These are phyloP conservation scores for Mesoligia furuncula DNA, from an alignment of 2,888 invertebrate genomes.

Conservation along the genomic window DNA sequence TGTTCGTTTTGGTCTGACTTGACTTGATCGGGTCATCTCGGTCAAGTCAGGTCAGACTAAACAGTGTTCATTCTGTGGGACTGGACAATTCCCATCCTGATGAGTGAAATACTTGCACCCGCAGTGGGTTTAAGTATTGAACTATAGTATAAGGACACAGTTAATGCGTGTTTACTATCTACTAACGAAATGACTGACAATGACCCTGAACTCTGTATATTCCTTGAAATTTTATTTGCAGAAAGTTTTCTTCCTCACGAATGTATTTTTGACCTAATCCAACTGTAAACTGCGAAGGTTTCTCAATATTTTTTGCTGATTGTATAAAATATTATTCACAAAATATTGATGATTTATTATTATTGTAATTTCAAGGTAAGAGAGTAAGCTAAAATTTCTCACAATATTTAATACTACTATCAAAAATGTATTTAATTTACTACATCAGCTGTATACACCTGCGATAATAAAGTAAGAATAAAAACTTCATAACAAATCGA, in stretches of 20 bases:
- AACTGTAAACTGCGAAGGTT: constrained; percentile 5
- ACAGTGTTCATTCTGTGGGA: constrained; percentile 13
- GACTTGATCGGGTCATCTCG: neutral
- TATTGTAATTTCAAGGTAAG: constrained; percentile 35
- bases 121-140: neutral
- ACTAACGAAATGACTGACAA: constrained; percentile 22
- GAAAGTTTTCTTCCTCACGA: constrained; percentile 20
- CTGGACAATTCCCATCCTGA: constrained; percentile 24
- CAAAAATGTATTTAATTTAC: constrained; percentile 29
- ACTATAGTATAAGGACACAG: neutral
- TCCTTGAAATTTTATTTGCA: constrained; percentile 44
- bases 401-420: constrained; percentile 16
- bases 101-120: neutral
- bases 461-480: constrained; percentile 65
- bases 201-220: constrained; percentile 16
- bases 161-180: constrained; percentile 12
- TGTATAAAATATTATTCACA: constrained; percentile 25
- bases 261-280: constrained; percentile 26
- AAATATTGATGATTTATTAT: constrained; percentile 2
- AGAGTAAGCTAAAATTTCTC: constrained; percentile 1
- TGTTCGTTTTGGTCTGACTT: constrained; percentile 4
- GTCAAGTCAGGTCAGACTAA: constrained; percentile 9
- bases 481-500: constrained; percentile 43
- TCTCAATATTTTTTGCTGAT: constrained; percentile 7
- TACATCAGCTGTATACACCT: constrained; percentile 65